Percentiles rank a stretch among this genome's conserved stretches.
Evolutionary conservation across 2,113 vertebrate species (phyloP).

Genomic region (Oceanites oceanicus): DNA sequence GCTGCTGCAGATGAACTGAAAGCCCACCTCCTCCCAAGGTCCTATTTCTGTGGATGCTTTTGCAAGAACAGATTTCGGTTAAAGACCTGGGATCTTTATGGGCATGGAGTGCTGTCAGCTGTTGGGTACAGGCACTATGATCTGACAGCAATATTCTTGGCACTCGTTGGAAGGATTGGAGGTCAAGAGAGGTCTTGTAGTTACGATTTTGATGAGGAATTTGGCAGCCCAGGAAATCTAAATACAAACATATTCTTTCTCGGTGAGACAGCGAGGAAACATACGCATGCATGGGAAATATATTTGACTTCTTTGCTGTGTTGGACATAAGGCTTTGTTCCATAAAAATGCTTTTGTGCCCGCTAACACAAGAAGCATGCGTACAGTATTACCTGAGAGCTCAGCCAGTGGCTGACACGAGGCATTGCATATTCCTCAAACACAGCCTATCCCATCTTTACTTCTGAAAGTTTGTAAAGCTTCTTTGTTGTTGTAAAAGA

Average conservation of each 20-base stretch:
- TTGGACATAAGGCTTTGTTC: neutral
- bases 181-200: neutral
- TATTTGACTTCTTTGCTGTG: neutral
- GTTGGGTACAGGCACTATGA: neutral
- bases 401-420: neutral
- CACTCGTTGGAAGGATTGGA: neutral
- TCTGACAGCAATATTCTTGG: neutral
- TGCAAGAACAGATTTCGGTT: neutral
- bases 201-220: neutral
- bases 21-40: neutral
- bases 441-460: neutral
- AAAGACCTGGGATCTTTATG: neutral
- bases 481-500: neutral
- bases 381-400: neutral
- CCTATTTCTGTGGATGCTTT: neutral
- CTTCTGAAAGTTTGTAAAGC: neutral
- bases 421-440: neutral
- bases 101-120: neutral
- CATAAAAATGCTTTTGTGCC: neutral
- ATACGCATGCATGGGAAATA: accelerated
- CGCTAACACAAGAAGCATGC: neutral
- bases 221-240: neutral
- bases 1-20: neutral
- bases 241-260: neutral
- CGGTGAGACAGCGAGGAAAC: neutral